Conservation (phyloP, 2,888 invertebrate genomes). For the Eristalis tenax region DNA sequence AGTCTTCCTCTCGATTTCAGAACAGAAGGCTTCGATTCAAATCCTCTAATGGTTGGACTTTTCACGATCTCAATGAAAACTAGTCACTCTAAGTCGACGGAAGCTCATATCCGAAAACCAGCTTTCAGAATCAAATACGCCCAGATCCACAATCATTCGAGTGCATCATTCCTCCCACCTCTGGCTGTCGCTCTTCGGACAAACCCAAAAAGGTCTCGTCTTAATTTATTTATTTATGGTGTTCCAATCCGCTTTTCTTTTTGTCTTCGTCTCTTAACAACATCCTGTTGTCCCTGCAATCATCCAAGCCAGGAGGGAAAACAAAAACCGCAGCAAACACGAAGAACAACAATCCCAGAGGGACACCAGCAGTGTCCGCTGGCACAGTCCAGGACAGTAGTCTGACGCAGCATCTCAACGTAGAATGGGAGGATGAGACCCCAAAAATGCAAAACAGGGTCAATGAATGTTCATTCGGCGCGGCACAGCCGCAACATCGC, state of each 20-base stretch:
- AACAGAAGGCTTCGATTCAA: too few relatives aligned
- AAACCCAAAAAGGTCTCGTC: constrained; percentile 10
- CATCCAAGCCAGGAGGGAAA: constrained; percentile 28
- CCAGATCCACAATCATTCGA: too few relatives aligned
- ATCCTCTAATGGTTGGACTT: too few relatives aligned
- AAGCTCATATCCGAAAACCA: too few relatives aligned
- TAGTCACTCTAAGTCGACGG: too few relatives aligned
- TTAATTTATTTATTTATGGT: constrained; percentile 65
- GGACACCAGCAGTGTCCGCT: constrained; percentile 39
- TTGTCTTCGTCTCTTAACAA: constrained; percentile 61
- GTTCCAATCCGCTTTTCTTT: constrained; percentile 31
- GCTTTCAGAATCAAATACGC: too few relatives aligned
- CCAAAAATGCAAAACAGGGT: constrained; percentile 68
- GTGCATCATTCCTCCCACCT: too few relatives aligned
- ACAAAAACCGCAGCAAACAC: constrained; percentile 6
- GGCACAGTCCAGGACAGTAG: constrained; percentile 47
- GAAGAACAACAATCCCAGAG: constrained; percentile 12
- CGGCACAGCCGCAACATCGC: constrained; percentile 20
- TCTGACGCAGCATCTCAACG: constrained; percentile 60
- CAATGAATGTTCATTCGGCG: constrained; percentile 66
- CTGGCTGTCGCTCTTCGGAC: too few relatives aligned
- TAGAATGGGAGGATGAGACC: constrained; percentile 58
- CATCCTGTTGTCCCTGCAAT: constrained; percentile 70
- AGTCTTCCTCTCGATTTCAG: too few relatives aligned
- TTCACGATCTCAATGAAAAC: too few relatives aligned